Conservation (phyloP, 2,888 invertebrate genomes). For the Dolichopus griseipennis region DNA sequence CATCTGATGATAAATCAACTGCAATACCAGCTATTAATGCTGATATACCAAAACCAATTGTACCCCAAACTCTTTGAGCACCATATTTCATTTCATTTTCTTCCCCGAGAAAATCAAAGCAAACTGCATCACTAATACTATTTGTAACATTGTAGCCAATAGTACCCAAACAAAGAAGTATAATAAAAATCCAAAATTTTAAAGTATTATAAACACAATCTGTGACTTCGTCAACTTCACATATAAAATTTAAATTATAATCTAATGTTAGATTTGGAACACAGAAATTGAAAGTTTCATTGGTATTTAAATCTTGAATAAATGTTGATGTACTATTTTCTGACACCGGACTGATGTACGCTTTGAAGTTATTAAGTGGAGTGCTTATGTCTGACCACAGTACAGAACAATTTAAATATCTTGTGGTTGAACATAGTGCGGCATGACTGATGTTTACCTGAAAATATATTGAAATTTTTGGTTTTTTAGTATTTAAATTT, state of each 20-base stretch:
- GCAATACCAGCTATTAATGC: conserved; percentile 62
- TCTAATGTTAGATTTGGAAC: background rate
- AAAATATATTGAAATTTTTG: conserved; percentile 4
- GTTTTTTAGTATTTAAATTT: background rate
- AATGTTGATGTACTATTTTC: background rate
- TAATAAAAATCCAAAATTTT: conserved; percentile 65
- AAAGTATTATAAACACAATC: conserved; percentile 49
- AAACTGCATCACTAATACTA: conserved; percentile 81
- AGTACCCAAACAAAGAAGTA: conserved; percentile 62
- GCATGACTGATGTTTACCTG: conserved; percentile 14
- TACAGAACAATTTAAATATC: conserved; percentile 16
- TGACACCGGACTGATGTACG: background rate
- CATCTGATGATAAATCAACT: conserved; percentile 56
- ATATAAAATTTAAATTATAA: conserved; percentile 2
- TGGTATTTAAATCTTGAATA: background rate
- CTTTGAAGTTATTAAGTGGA: background rate
- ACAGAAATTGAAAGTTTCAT: background rate
- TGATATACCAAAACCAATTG: conserved; percentile 67
- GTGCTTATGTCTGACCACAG: background rate
- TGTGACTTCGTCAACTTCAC: conserved; percentile 8
- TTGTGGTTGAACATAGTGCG: conserved; percentile 17
- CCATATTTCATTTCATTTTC: conserved; percentile 63
- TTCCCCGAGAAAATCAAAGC: conserved; percentile 74
- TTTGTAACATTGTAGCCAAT: conserved; percentile 78
- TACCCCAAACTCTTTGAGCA: conserved; percentile 73